Evolutionary conservation across 2,888 invertebrate genomes (phyloP), one percentile per base, ranked within the genome.

Genomic region (Acleris emargana): DNA sequence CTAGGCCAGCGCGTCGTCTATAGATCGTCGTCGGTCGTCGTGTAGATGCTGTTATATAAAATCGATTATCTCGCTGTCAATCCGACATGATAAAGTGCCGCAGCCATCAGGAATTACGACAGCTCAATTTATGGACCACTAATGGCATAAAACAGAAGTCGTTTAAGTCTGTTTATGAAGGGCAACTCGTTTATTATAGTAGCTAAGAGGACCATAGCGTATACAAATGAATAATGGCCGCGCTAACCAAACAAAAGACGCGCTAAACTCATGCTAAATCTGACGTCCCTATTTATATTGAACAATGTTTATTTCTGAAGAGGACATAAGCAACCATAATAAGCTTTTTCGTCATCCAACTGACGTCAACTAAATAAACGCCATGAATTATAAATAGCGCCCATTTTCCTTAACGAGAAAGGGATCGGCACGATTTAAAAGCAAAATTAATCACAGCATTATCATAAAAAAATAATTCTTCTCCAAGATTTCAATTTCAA

Each of bases 141-240:
- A 64, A 64, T 60, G 54, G 54, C 25, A 55, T 64, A 59, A 59
- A 64, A 64, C 64, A 64, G 60, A 55, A 60, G 28, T 45, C 22
- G 50, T 55, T 55, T 60, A 64, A 43, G 50, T 49, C 20, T 25
- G 42, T 54, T 47, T 59, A 59, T 42, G 22, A 58, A 49, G 54
- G 28, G 53, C 58, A 17, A 59, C 59, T 18, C 49, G 18, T 55
- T 42, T 52, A 45, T 38, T 52, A 32, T 32, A 64, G 45, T 17
- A 13, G 17, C 6, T 9, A 9, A n/a, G n/a, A n/a, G 17, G 17
- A 17, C 7, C 4, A n/a, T n/a, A 17, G 17, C 6, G n/a, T 17
- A 45, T 2, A 45, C 45, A 17, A 45, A 7, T 45, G 45, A 45
- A n/a, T 43, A 6, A 5, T 45, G 1, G 7, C 6, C 45, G 17